Evolutionary conservation across 1,140 invertebrate species (phyloP).

Genomic region (Aphaenogaster floridana): DNA sequence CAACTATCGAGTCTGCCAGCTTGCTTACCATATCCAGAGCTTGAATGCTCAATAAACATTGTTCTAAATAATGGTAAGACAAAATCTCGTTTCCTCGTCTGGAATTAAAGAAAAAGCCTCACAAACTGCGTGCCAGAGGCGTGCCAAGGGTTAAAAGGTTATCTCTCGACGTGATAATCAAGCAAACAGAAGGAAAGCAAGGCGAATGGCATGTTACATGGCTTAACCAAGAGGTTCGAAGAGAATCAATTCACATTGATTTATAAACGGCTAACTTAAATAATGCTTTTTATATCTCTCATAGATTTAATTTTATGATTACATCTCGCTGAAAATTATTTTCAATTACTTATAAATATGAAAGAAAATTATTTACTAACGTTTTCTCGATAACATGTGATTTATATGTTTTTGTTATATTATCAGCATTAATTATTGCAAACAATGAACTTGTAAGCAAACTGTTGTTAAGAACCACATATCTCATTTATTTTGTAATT

Average conservation of each 20-base stretch:
- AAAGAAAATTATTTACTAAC: neutral
- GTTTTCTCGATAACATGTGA: neutral
- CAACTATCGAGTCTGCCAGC: neutral
- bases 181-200: conserved; percentile 64
- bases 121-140: conserved; percentile 13
- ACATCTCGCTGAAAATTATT: neutral
- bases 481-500: neutral
- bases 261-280: conserved; percentile 31
- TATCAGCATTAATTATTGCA: neutral
- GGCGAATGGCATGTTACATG: conserved; percentile 21
- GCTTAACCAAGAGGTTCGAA: conserved; percentile 37
- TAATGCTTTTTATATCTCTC: neutral
- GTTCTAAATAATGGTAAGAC: conserved; percentile 49
- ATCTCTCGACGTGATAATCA: conserved; percentile 57
- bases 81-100: conserved; percentile 44
- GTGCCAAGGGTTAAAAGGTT: conserved; percentile 58
- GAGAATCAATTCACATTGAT: conserved; percentile 36
- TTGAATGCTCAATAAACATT: conserved; percentile 1
- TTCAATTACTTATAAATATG: neutral
- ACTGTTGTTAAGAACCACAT: neutral
- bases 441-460: neutral
- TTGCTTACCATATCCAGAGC: neutral
- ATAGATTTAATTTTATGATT: neutral
- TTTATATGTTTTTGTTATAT: neutral
- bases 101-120: conserved; percentile 37